phyloP scores from a whole-genome alignment of 92 coral and sea anemone genomes.

The Micromussa lordhowensis region DNA sequence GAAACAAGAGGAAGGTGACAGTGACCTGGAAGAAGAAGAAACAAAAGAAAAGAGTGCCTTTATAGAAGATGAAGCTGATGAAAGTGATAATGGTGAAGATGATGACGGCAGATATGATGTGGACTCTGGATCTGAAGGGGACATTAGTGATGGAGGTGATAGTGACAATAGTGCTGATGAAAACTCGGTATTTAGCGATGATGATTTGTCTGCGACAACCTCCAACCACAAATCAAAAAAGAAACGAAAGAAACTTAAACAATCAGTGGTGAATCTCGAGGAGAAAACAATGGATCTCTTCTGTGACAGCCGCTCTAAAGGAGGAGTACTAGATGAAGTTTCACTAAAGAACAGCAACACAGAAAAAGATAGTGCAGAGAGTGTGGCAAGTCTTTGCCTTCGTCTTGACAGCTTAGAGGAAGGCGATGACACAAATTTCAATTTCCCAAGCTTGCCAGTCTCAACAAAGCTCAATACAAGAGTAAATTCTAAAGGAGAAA shows the following conservation, averaged over 20 bases:
- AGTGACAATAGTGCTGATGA: slow-evolving; percentile 60
- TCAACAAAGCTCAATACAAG: slow-evolving; percentile 46
- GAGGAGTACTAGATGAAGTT: slow-evolving; percentile 20
- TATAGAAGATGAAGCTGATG: slow-evolving; percentile 72
- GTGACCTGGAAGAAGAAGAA: slow-evolving; percentile 50
- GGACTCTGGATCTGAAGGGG: slow-evolving; percentile 87
- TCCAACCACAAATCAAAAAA: neutral
- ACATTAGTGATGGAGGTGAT: slow-evolving; percentile 68
- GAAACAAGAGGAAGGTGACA: slow-evolving; percentile 84
- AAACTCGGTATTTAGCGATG: slow-evolving; percentile 65
- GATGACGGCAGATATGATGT: slow-evolving; percentile 32
- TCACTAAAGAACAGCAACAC: neutral
- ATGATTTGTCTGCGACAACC: slow-evolving; percentile 11
- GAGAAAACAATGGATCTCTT: slow-evolving; percentile 88
- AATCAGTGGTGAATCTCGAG: slow-evolving; percentile 31
- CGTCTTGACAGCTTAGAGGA: slow-evolving; percentile 90
- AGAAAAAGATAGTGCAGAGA: slow-evolving; percentile 44
- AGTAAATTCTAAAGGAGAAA: slow-evolving; percentile 37
- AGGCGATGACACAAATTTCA: slow-evolving; percentile 51
- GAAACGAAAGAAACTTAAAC: slow-evolving; percentile 6
- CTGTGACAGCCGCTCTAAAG: slow-evolving; percentile 61
- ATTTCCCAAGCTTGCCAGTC: slow-evolving; percentile 37
- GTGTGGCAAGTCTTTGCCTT: slow-evolving; percentile 68
- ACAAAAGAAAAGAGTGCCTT: slow-evolving; percentile 48
- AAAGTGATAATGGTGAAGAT: slow-evolving; percentile 45